phyloP scores from a whole-genome alignment of 64 coral and sea anemone species.

The Actinia tenebrosa region DNA sequence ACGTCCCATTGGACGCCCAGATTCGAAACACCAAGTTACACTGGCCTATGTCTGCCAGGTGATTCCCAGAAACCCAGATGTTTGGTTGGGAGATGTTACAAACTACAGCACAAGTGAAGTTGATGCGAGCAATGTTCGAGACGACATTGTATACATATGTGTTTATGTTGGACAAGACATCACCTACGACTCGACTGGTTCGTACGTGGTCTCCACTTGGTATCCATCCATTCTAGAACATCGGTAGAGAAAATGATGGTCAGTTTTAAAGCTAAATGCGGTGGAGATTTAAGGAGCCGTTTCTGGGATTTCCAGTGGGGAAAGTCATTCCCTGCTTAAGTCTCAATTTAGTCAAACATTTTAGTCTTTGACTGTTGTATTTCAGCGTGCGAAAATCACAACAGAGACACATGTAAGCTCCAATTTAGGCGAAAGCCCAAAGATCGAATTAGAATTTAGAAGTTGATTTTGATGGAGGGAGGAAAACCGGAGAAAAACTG shows the following conservation, averaged over 20 bases:
- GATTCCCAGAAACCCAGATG: neutral
- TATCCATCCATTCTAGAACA: slow-evolving; percentile 55
- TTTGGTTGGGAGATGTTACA: slow-evolving; percentile 55
- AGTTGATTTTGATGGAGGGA: too few species aligned
- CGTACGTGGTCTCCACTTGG: slow-evolving; percentile 52
- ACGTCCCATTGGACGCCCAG: slow-evolving; percentile 1
- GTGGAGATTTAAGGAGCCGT: too few species aligned
- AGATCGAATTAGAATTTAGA: too few species aligned
- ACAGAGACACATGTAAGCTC: too few species aligned
- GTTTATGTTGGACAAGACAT: slow-evolving; percentile 41
- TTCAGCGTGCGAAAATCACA: too few species aligned
- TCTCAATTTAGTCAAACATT: too few species aligned
- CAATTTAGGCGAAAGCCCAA: too few species aligned
- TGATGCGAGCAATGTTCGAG: slow-evolving; percentile 48
- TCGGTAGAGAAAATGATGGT: too few species aligned
- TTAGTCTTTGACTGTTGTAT: neutral
- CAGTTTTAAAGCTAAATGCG: too few species aligned
- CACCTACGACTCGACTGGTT: slow-evolving; percentile 55
- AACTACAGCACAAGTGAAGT: slow-evolving; percentile 61
- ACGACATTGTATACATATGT: slow-evolving; percentile 37
- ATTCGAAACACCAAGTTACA: slow-evolving; percentile 65
- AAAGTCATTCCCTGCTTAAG: too few species aligned
- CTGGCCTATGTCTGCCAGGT: slow-evolving; percentile 50
- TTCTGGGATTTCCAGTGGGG: too few species aligned
- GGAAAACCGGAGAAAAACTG: too few species aligned